Evolutionary conservation across 2,888 invertebrate genomes (phyloP), one percentile per base, ranked within the genome.

Genomic region (Leptothorax acervorum): DNA sequence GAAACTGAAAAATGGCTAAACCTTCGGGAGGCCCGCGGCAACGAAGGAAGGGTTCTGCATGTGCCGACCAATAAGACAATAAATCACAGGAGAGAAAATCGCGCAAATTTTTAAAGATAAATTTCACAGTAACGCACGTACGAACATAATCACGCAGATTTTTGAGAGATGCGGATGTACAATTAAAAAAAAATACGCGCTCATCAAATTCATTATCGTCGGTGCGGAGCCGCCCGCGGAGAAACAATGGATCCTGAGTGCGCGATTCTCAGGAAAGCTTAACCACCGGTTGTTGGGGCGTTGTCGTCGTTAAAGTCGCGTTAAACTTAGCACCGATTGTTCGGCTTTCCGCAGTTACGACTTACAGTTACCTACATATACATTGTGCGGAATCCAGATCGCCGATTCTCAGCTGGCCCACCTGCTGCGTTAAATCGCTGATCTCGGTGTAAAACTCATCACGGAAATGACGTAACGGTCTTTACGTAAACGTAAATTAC

Each of bases 281-380:
- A 82, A 62, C 45, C 60, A 39, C 51, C 12, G 65, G 55, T 70
- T 63, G 74, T 39, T 88, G 90, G 87, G 85, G 82, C 86, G 82
- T 73, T 79, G 83, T 66, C 79, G 85, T 88, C 85, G 90, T 90
- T 90, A 90, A 89, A 89, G 84, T 81, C 81, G 66, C 85, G 76
- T 87, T 89, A 89, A 90, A 81, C 73, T 62, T 81, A 83, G 81
- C 68, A 57, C 82, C 81, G 83, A 90, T 90, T 86, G 86, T 86
- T 86, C 90, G 85, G 85, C 85, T 85, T 85, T 83, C 86, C 88
- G 82, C 88, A 84, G 70, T 86, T 86, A 83, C 78, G 39, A 76
- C 89, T 51, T 88, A 89, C 90, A 82, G 88, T 90, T 90, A 88
- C 48, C 79, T 48, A 74, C 82, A 60, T 70, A 70, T 39, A 76